Conservation (phyloP, 2,113 vertebrate species). For the Nibea albiflora region DNA sequence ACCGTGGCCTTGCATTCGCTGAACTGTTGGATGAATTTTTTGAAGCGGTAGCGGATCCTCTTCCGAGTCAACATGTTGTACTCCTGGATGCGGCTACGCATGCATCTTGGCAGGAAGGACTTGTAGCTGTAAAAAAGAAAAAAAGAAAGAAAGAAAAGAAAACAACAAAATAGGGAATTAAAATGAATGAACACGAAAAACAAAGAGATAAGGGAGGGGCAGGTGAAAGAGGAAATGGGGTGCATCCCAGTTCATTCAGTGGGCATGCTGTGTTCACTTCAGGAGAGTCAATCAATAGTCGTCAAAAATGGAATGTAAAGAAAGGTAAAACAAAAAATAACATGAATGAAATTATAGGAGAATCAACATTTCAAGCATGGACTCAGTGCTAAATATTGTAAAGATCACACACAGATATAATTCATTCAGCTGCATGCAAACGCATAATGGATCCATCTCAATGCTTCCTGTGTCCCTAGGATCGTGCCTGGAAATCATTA, state of each 20-base stretch:
- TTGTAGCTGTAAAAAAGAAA: constrained; percentile 89
- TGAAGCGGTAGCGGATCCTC: constrained; percentile 95
- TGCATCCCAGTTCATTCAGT: background rate
- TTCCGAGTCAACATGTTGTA: constrained; percentile 97
- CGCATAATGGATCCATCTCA: constrained; percentile 26
- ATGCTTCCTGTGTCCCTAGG: constrained; percentile 9
- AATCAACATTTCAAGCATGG: background rate
- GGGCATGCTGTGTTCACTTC: background rate
- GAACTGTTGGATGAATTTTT: constrained; percentile 94
- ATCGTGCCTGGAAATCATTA: background rate
- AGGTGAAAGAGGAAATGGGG: background rate
- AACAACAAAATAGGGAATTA: background rate
- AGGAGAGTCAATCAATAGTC: background rate
- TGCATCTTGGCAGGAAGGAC: constrained; percentile 91
- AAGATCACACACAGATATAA: constrained; percentile 11
- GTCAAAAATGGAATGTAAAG: background rate
- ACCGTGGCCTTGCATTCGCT: constrained; percentile 92
- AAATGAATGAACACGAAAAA: background rate
- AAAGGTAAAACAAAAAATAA: background rate
- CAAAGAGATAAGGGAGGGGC: background rate
- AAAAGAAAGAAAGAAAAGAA: background rate
- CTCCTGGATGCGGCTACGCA: constrained; percentile 91
- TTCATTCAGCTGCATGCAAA: constrained; percentile 31
- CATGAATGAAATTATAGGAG: background rate
- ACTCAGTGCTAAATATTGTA: background rate